Evolutionary conservation across 2,888 invertebrate species (phyloP), one percentile per base, ranked within the genome.

Genomic region (Ectropis crepuscularia): DNA sequence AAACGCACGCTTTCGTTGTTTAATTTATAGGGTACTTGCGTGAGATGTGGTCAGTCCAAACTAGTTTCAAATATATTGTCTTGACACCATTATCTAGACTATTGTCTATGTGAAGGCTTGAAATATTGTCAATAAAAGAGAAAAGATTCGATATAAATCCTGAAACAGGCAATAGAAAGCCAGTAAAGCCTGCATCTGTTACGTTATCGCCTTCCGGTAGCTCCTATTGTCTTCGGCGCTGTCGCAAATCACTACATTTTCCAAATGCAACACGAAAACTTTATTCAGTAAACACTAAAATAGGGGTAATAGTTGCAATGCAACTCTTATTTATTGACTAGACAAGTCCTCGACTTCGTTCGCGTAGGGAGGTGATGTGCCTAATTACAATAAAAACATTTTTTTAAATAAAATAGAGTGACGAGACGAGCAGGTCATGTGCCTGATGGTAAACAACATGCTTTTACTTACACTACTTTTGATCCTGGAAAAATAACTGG

Each of bases 111-210:
- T 11, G 38, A 43, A 41, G 36, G 16, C 45, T 57, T 12, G 39
- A 39, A 48, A 53, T 12, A 49, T 16, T 47, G 55, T 6, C 57
- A 57, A 55, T 62, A 62, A 57, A 55, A 51, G 55, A 61, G 41
- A 50, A 62, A 51, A 46, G 45, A 55, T 45, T 28, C 55, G 11
- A 11, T 16, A 62, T 57, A 62, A 61, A 61, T 61, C 61, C 51
- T n/a, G 12, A 38, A 46, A 61, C 57, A 51, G 41, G 51, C 57
- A 62, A 62, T 57, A 46, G 54, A 46, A 62, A 51, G 57, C 57
- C 42, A 11, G 41, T 46, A 55, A 50, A 55, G 61, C 12, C 55
- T 12, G 39, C 61, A 61, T 61, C 38, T 46, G 55, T 61, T 61
- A 55, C 55, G 55, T 48, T 37, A 61, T 49, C 43, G 5, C 46